Evolutionary conservation across 2,888 invertebrate species (phyloP), one percentile per base, ranked within the genome.

Genomic region (Thysanoteuthis rhombus): DNA sequence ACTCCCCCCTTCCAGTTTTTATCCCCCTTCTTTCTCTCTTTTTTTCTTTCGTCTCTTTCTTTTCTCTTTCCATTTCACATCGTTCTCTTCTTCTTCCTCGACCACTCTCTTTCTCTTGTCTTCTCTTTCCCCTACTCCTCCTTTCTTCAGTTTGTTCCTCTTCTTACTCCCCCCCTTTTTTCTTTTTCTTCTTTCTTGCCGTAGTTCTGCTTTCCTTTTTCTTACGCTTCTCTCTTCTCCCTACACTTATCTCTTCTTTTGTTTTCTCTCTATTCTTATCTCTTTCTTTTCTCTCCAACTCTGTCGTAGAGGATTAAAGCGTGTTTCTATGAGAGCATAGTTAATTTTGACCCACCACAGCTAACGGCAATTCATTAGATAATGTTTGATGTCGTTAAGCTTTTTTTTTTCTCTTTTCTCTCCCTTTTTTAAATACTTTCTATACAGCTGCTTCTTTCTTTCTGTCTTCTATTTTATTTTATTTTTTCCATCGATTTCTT

Each of bases 341-440:
- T 45, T 92, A 92, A 92, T 92, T 92, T 92, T 92, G 92, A 92
- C 92, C 92, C 45, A 92, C n/a, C 45, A 92, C 92, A 45, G 42
- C 92, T 92, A 42, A n/a, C 92, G 92, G 92, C 92, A 92, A 92
- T 92, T 92, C 92, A 92, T 92, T 92, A 92, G 92, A 92, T 92
- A 92, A 92, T 92, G 92, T 92, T 92, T 92, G 92, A 92, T 92
- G 92, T 92, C 92, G 45, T 45, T 92, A 92, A 92, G 92, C 92
- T 92, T 92, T 92, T 91, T 42, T 45, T 42, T 40, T 36, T 91
- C 36, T 28, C 28, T 40, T 42, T 28, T 75, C 8, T n/a, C 36
- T 36, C 25, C 2, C 25, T 36, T n/a, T 36, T 36, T 36, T 2
- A 16, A 58, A 28, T 6, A 28, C 28, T 25, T 58, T 58, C 25